Base-by-base conservation (phyloP, 2,113 vertebrate genomes). In the Plotosus lineatus region DNA sequence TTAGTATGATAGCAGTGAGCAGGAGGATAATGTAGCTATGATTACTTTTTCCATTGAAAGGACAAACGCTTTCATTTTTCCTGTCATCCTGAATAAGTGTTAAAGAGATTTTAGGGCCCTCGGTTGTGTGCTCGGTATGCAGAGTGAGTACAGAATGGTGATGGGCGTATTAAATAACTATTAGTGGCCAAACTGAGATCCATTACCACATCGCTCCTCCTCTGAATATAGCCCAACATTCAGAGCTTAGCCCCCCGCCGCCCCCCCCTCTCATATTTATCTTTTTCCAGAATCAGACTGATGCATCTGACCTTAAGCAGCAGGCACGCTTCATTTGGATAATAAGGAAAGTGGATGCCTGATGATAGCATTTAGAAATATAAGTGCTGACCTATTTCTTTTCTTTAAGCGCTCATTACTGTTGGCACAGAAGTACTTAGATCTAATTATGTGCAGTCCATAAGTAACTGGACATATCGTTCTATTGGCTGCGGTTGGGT, bases 11-110 rank as follows among this genome's bases (percentile, higher is more conserved):
- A 95, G 95, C 94, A 94, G 81, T 82, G 93, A 94, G 95, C 92
- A 92, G 89, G 91, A 94, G 95, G 94, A 95, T 96, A 97, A 97
- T 96, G 95, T 95, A 94, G 92, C 95, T 91, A 92, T 96, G 95
- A 94, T 96, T 96, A 95, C 94, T 96, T 96, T 86, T 97, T 94
- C 95, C 94, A 96, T 96, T 95, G 94, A 95, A 94, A 95, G 92
- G 94, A 93, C 95, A 95, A 96, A 96, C 91, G 92, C 92, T 96
- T 96, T 96, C 95, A 97, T 96, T 97, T 96, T 95, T 95, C 95
- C 95, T 95, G 95, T 96, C 95, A 95, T 95, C 94, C 95, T 94
- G 96, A 95, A 96, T 97, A 95, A 97, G 93, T 94, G 94, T 94
- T 92, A 87, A 83, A 85, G 77, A 84, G 82, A 82, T 56, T 86